These are phyloP conservation scores for Tricholaema leucomelas DNA, from an alignment of 2,113 vertebrate species.

Conservation along the genomic window DNA sequence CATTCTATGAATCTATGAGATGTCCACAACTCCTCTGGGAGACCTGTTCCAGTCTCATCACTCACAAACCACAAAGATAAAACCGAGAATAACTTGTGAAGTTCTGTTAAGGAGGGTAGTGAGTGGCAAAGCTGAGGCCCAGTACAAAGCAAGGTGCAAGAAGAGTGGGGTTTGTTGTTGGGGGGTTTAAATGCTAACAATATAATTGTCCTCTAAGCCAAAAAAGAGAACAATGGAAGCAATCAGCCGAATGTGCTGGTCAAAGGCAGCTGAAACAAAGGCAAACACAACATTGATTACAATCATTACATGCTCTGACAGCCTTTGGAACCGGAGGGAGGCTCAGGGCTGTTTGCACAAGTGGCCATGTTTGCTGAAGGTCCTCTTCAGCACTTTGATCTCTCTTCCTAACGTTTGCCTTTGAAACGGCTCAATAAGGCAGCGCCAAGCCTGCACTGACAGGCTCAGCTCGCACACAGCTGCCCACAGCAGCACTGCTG, in stretches of 20 bases:
- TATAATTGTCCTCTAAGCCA: conserved; percentile 48
- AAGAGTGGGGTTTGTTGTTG: neutral
- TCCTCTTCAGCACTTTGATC: conserved; percentile 62
- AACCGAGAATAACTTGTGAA: neutral
- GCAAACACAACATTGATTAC: conserved; percentile 69
- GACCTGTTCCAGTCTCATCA: no score
- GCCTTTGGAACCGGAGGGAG: conserved; percentile 50
- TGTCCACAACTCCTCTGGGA: no score
- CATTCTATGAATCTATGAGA: no score
- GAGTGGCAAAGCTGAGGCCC: conserved; percentile 9
- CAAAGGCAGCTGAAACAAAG: conserved; percentile 70
- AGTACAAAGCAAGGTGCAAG: conserved; percentile 29
- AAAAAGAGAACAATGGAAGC: conserved; percentile 53
- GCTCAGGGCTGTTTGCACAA: conserved; percentile 71
- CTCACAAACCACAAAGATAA: neutral
- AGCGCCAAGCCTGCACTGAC: conserved; percentile 56
- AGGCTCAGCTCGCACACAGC: conserved; percentile 22
- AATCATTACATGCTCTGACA: conserved; percentile 63
- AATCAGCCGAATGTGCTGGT: conserved; percentile 45
- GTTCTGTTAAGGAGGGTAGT: neutral
- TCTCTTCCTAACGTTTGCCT: conserved; percentile 54
- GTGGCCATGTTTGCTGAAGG: conserved; percentile 69
- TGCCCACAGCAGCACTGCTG: neutral
- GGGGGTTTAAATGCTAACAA: conserved; percentile 11
- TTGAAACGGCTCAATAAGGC: conserved; percentile 64